phyloP scores from a whole-genome alignment of 2,888 invertebrate species.

The Noctua janthina region DNA sequence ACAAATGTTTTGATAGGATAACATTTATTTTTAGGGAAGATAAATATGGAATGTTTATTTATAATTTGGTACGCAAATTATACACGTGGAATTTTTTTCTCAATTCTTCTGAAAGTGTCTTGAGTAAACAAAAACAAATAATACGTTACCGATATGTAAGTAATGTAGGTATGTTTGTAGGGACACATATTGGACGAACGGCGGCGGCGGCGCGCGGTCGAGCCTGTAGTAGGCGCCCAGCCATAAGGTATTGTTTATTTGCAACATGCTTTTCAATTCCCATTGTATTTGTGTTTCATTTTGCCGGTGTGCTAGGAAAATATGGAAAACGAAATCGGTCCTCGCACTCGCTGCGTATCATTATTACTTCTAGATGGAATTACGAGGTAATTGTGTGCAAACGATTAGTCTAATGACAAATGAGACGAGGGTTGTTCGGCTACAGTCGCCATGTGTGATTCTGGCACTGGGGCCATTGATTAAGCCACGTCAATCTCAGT shows the following conservation, averaged over 20 bases:
- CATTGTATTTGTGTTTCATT: conserved; percentile 70
- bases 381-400: conserved; percentile 59
- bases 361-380: conserved; percentile 21
- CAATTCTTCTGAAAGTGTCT: background rate
- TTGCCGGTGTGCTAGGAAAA: conserved; percentile 62
- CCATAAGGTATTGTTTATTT: conserved; percentile 64
- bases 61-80: conserved; percentile 13
- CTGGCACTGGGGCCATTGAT: conserved; percentile 62
- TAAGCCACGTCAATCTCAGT: conserved; percentile 71
- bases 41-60: conserved; percentile 17
- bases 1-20: conserved; percentile 18
- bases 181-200: conserved; percentile 32
- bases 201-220: conserved; percentile 20
- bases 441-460: conserved; percentile 64
- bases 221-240: conserved; percentile 41
- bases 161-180: background rate
- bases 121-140: background rate
- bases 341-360: conserved; percentile 18
- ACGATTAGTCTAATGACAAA: conserved; percentile 71
- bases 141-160: background rate
- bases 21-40: conserved; percentile 10
- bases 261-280: conserved; percentile 64
- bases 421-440: conserved; percentile 63
- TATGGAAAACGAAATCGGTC: conserved; percentile 64
- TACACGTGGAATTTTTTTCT: background rate